Evolutionary conservation across 2,797 vertebrate species (phyloP).

Genomic region (Melanotaenia nigrans): DNA sequence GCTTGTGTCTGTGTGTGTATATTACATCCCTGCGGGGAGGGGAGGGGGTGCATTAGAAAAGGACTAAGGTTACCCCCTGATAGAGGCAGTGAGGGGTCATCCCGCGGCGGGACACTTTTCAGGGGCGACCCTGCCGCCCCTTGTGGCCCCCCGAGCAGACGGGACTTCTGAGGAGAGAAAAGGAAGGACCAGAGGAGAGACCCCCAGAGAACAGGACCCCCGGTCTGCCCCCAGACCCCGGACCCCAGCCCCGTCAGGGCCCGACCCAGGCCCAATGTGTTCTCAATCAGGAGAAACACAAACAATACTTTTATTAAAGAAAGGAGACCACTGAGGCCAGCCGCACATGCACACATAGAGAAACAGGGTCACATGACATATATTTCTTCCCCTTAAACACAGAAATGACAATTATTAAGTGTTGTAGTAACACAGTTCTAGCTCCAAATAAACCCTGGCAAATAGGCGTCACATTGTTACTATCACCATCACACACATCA

Average conservation of each 20-base stretch:
- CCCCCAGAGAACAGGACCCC: constrained; percentile 88
- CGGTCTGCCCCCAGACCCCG: constrained; percentile 80
- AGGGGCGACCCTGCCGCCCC: constrained; percentile 78
- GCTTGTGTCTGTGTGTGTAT: constrained; percentile 59
- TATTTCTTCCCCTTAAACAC: constrained; percentile 3
- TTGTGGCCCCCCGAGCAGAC: constrained; percentile 85
- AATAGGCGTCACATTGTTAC: constrained; percentile 53
- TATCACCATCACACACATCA: constrained; percentile 62
- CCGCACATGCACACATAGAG: constrained; percentile 13
- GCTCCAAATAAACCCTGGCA: constrained; percentile 37
- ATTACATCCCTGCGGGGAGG: constrained; percentile 67
- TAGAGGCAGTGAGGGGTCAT: constrained; percentile 89
- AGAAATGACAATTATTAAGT: constrained; percentile 10
- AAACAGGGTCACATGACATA: background rate
- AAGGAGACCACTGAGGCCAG: constrained; percentile 60
- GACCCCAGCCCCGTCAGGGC: constrained; percentile 67
- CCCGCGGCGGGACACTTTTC: constrained; percentile 88
- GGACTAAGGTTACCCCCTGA: constrained; percentile 90
- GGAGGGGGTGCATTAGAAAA: constrained; percentile 79
- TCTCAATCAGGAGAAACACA: constrained; percentile 95
- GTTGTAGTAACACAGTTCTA: constrained; percentile 28
- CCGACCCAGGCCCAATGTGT: constrained; percentile 89
- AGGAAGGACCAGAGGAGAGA: constrained; percentile 88
- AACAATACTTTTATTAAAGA: constrained; percentile 96
- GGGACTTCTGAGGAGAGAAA: constrained; percentile 91